Base-by-base conservation (phyloP, 2,113 vertebrate genomes). In the Lasiurus borealis region DNA sequence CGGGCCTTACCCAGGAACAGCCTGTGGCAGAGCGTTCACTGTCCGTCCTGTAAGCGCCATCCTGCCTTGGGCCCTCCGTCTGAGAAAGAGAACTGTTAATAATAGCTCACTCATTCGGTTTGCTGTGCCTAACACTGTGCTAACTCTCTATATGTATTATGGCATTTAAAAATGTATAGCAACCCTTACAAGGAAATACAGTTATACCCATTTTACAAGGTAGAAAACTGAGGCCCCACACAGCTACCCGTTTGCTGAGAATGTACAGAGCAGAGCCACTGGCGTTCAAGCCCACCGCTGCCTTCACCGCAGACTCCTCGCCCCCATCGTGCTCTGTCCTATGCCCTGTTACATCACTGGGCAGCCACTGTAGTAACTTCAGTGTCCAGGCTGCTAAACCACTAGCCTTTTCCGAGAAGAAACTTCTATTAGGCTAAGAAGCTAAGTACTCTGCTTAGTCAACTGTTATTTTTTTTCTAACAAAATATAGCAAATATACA, bases 381-480 rank as follows among this genome's bases (percentile, higher is more conserved):
- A 46, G 52, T 66, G 66, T 72, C 77, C 3, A 25, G 8, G 16
- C 36, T n/a, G 36, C 34, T 75, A 62, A 88, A 46, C 78, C 10
- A 12, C 29, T 14, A 44, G 8, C 46, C 57, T 46, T 82, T 82
- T 21, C 36, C 73, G 57, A 75, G n/a, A 92, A 94, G 76, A 87
- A 77, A 77, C 29, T 73, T n/a, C 54, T 19, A 31, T 25, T 71
- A 68, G 75, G 34, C 78, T 87, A 71, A 69, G n/a, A 85, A 72
- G 40, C 73, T 64, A 5, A 77, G 31, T 34, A 62, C 46, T 89
- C 57, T 84, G 8, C 62, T 90, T 64, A 76, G 25, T 50, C 52
- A 40, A 19, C 40, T 93, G 3, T 71, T n/a, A 44, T 82, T 90
- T 81, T 87, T 75, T 31, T 82, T 66, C 68, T 62, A 86, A 86